phyloP scores from a whole-genome alignment of 2,888 invertebrate species.

The Amorpha juglandis region DNA sequence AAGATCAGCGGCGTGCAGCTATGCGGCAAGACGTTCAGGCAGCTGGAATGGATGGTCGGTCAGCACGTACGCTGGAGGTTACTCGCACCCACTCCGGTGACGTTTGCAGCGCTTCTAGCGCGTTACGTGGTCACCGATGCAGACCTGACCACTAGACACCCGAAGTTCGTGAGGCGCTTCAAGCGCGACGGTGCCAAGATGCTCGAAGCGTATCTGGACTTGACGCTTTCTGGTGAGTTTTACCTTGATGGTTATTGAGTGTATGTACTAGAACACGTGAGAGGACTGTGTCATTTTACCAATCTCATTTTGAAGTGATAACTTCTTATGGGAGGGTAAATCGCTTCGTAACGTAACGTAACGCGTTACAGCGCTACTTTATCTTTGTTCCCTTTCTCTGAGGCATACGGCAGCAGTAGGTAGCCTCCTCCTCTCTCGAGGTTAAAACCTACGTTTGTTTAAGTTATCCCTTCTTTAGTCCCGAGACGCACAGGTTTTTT shows the following conservation, averaged over 20 bases:
- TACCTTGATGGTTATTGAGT: background rate
- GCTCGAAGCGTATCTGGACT: constrained; percentile 70
- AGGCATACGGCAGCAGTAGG: too few relatives aligned
- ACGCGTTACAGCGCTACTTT: too few relatives aligned
- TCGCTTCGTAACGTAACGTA: too few relatives aligned
- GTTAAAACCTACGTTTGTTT: too few relatives aligned
- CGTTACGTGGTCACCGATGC: constrained; percentile 70
- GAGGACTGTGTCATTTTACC: too few relatives aligned
- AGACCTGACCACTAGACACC: constrained; percentile 69
- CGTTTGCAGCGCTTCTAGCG: constrained; percentile 68
- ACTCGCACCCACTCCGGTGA: constrained; percentile 70
- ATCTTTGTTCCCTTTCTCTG: too few relatives aligned
- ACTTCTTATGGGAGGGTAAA: too few relatives aligned
- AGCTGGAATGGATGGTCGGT: constrained; percentile 79
- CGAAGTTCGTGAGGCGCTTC: constrained; percentile 70
- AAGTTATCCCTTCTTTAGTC: too few relatives aligned
- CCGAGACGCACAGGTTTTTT: too few relatives aligned
- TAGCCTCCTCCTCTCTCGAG: too few relatives aligned
- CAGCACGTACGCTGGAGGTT: constrained; percentile 75
- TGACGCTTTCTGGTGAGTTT: constrained; percentile 74
- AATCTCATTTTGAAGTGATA: too few relatives aligned
- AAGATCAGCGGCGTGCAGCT: constrained; percentile 68
- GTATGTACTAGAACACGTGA: too few relatives aligned
- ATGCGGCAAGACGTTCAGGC: constrained; percentile 72
- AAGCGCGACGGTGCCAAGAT: constrained; percentile 68